A percentile compares a stretch with the other conserved stretches of the same genome.
These are phyloP conservation scores for Oxystoma pomonae DNA, from an alignment of 2,888 invertebrate genomes.

Conservation along the genomic window DNA sequence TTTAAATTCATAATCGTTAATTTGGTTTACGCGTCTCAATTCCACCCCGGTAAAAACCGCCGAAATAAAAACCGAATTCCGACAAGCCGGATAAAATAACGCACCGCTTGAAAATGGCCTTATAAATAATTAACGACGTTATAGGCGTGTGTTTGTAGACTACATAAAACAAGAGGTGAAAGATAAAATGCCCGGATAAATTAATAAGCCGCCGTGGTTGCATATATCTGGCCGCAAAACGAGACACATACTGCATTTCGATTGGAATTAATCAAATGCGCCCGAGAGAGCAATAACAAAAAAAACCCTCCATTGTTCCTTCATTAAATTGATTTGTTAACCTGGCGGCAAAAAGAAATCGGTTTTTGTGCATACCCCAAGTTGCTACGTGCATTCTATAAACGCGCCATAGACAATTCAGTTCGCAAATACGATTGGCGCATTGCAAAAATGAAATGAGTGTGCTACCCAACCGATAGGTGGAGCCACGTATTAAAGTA, in stretches of 20 bases:
- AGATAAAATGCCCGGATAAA: constrained; percentile 21
- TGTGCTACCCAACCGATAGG: too few relatives aligned
- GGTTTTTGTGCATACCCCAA: too few relatives aligned
- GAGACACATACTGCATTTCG: constrained; percentile 8
- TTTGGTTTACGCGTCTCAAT: constrained; percentile 23
- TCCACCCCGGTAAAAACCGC: constrained; percentile 13
- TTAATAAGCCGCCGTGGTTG: constrained; percentile 10
- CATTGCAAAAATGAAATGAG: too few relatives aligned
- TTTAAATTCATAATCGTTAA: constrained; percentile 20
- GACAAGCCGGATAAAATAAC: constrained; percentile 30
- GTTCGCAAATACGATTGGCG: too few relatives aligned
- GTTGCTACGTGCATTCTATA: too few relatives aligned
- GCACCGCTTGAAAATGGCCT: constrained; percentile 28
- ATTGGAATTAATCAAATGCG: constrained; percentile 15
- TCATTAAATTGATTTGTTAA: too few relatives aligned
- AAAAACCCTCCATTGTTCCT: constrained; percentile 15
- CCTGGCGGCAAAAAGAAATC: too few relatives aligned
- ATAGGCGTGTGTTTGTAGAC: constrained; percentile 20
- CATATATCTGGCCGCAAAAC: background rate
- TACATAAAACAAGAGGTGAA: constrained; percentile 22
- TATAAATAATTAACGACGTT: constrained; percentile 35
- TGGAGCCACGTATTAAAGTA: too few relatives aligned
- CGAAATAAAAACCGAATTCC: constrained; percentile 10
- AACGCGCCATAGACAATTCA: too few relatives aligned
- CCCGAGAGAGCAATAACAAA: too few relatives aligned